Percentiles rank a stretch among this genome's conserved stretches.
Evolutionary conservation across 2,797 vertebrate genomes (phyloP).

Genomic region (Alca torda): DNA sequence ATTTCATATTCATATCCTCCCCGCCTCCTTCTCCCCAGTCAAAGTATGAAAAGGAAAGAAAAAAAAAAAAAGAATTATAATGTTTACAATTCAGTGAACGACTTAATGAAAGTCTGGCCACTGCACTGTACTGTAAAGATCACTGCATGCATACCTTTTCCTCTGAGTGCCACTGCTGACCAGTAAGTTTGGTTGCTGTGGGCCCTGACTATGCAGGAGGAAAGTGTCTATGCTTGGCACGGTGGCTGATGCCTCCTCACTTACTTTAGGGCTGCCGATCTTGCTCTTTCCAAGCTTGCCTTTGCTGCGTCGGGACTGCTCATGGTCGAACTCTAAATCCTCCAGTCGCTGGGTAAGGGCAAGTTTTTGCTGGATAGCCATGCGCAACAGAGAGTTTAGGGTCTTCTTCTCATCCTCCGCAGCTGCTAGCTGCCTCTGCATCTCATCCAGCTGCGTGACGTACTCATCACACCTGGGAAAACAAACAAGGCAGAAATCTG

Average conservation of each 20-base stretch:
- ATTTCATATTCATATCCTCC: slow-evolving; percentile 37
- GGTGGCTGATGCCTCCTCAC: slow-evolving; percentile 81
- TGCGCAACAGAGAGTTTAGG: slow-evolving; percentile 93
- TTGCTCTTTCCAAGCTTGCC: slow-evolving; percentile 92
- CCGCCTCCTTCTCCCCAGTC: slow-evolving; percentile 42
- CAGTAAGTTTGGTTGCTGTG: slow-evolving; percentile 84
- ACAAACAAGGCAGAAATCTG: slow-evolving; percentile 5
- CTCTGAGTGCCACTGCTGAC: slow-evolving; percentile 86
- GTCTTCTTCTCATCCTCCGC: slow-evolving; percentile 99
- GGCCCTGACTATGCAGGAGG: slow-evolving; percentile 84
- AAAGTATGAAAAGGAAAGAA: background rate
- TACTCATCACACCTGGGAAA: slow-evolving; percentile 93
- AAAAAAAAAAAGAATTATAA: background rate
- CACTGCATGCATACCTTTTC: slow-evolving; percentile 83
- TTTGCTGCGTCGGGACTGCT: slow-evolving; percentile 91
- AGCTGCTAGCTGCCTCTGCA: slow-evolving; percentile 97
- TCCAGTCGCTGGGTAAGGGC: slow-evolving; percentile 96
- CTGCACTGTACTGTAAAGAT: slow-evolving; percentile 77
- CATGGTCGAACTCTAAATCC: slow-evolving; percentile 97
- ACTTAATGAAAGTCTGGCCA: slow-evolving; percentile 71
- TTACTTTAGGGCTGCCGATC: slow-evolving; percentile 98
- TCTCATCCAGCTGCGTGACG: slow-evolving; percentile 95
- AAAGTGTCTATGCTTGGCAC: slow-evolving; percentile 83
- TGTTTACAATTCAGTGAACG: slow-evolving; percentile 58
- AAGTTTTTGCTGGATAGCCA: slow-evolving; percentile 99